Conservation (phyloP, 2,888 invertebrate genomes). For the Drosophila anomelani region DNA sequence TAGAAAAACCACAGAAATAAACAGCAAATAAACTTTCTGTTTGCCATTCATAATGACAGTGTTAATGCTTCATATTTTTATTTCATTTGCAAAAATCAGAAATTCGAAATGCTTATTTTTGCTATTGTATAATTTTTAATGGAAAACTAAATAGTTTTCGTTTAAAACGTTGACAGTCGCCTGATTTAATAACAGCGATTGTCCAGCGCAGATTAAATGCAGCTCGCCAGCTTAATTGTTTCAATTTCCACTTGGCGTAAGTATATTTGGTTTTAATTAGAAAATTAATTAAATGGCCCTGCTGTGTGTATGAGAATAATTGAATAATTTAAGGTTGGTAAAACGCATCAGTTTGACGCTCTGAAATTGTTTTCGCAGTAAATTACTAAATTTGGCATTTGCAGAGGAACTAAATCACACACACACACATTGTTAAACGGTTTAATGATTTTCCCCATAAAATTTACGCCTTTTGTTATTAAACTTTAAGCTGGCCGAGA, state of each 20-base stretch:
- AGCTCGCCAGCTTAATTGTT: slow-evolving; percentile 4
- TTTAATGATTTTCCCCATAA: slow-evolving; percentile 37
- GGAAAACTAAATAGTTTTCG: too few species aligned
- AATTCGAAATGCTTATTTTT: too few species aligned
- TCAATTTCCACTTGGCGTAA: background rate
- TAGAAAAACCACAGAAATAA: background rate
- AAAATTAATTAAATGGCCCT: slow-evolving; percentile 29
- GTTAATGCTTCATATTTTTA: background rate
- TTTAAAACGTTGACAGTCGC: background rate
- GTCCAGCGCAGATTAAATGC: slow-evolving; percentile 15
- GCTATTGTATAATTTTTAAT: background rate
- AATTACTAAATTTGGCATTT: slow-evolving; percentile 18
- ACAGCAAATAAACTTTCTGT: background rate
- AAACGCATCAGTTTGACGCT: background rate
- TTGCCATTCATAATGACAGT: background rate
- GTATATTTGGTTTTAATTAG: slow-evolving; percentile 27
- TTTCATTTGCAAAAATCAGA: background rate
- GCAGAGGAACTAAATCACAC: slow-evolving; percentile 40
- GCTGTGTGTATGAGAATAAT: slow-evolving; percentile 17
- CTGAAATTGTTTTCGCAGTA: slow-evolving; percentile 12
- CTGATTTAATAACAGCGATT: slow-evolving; percentile 4
- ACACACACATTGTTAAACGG: slow-evolving; percentile 54
- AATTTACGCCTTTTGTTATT: slow-evolving; percentile 52
- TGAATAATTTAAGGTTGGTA: slow-evolving; percentile 1
- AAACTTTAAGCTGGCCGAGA: slow-evolving; percentile 53